Percentiles rank a stretch among this genome's conserved stretches.
Conservation (phyloP, 35 echinoderm and acorn worm species). For the Ophiothrix spiculata region DNA sequence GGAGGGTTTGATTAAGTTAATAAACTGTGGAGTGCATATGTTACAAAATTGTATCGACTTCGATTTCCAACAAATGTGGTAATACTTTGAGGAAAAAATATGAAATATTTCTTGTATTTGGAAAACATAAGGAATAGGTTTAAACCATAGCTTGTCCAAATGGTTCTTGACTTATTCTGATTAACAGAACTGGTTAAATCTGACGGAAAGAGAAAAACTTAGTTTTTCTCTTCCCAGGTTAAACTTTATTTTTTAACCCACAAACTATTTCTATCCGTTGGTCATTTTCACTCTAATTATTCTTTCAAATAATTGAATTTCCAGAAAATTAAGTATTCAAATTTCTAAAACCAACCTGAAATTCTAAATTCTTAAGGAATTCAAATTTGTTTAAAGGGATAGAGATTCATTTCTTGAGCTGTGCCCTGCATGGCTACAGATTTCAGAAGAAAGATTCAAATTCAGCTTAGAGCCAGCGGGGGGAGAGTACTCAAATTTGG, state of each 20-base stretch:
- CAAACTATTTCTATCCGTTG: too few species aligned
- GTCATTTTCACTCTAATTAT: too few species aligned
- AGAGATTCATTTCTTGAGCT: too few species aligned
- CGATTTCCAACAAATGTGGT: not conserved
- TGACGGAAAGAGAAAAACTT: too few species aligned
- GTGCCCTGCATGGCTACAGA: too few species aligned
- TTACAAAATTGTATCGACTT: not conserved
- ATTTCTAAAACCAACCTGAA: too few species aligned
- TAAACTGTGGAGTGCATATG: not conserved
- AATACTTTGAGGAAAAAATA: not conserved
- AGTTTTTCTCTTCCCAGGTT: not conserved
- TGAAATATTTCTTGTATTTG: not conserved
- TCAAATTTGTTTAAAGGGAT: too few species aligned
- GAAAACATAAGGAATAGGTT: not conserved
- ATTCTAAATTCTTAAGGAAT: too few species aligned
- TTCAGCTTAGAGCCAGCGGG: not conserved
- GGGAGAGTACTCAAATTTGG: too few species aligned
- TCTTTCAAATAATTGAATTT: too few species aligned
- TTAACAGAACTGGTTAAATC: not conserved
- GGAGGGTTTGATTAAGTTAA: not conserved
- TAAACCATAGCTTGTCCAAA: not conserved
- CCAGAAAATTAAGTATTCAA: too few species aligned
- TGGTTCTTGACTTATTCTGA: not conserved
- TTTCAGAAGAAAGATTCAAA: not conserved
- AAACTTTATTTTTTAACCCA: not conserved